A percentile compares a stretch with the other conserved stretches of the same genome.
These are phyloP conservation scores for Epistrophe eligans DNA, from an alignment of 2,888 invertebrate species.

Conservation along the genomic window DNA sequence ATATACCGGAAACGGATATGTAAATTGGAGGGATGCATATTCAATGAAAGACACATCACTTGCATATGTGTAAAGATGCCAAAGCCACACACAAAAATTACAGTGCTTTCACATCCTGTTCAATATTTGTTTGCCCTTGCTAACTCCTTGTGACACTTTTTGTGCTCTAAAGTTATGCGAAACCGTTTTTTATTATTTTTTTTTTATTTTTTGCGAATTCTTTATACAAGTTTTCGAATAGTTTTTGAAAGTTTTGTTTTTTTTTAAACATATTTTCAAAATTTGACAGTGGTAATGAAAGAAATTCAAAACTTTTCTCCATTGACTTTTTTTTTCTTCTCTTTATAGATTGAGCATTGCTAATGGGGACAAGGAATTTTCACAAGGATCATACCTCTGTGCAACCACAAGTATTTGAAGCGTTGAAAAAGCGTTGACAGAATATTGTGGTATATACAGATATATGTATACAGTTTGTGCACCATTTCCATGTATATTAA, in stretches of 20 bases:
- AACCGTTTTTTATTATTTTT: not conserved
- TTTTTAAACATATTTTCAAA: constrained; percentile 8
- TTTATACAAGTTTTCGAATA: constrained; percentile 36
- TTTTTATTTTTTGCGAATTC: not conserved
- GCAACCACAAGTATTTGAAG: constrained; percentile 10
- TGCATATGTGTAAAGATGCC: not conserved
- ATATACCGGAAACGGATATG: constrained; percentile 49
- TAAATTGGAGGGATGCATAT: constrained; percentile 34
- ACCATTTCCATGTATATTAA: constrained; percentile 1
- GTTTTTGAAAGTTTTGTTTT: constrained; percentile 24
- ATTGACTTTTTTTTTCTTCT: not conserved
- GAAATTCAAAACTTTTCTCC: constrained; percentile 48
- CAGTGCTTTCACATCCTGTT: constrained; percentile 36
- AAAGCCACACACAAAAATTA: constrained; percentile 46
- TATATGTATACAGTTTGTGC: not conserved
- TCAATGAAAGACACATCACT: constrained; percentile 8
- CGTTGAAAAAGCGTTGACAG: not conserved
- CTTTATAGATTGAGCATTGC: constrained; percentile 2
- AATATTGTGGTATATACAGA: not conserved
- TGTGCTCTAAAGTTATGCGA: not conserved
- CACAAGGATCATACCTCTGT: constrained; percentile 44
- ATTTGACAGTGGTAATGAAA: constrained; percentile 49
- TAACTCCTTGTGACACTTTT: constrained; percentile 9
- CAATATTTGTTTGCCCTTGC: constrained; percentile 38
- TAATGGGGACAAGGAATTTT: constrained; percentile 43